phyloP scores from a whole-genome alignment of 2,797 vertebrate genomes.

The Enoplosus armatus region DNA sequence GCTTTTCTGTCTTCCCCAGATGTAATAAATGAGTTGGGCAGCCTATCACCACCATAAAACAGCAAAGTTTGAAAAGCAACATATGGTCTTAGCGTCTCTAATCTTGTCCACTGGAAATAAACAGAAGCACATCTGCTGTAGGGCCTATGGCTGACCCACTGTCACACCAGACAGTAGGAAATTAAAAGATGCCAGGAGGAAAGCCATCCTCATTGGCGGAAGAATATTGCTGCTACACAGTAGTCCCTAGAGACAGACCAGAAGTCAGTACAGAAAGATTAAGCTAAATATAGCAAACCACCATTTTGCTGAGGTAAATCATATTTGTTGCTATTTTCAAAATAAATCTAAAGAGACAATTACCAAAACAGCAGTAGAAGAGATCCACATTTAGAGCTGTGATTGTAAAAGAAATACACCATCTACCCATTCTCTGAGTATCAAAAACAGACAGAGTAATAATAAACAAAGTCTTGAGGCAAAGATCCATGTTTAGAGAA shows the following conservation, averaged over 20 bases:
- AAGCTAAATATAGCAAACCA: constrained; percentile 60
- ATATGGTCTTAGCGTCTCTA: constrained; percentile 63
- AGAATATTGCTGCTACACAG: constrained; percentile 31
- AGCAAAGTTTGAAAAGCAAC: constrained; percentile 55
- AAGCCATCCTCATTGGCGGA: constrained; percentile 35
- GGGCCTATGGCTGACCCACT: constrained; percentile 45
- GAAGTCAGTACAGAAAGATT: constrained; percentile 36
- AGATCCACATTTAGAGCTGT: background rate
- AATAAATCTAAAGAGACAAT: constrained; percentile 1
- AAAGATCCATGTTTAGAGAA: constrained; percentile 8
- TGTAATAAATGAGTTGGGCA: constrained; percentile 42
- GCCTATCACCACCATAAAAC: constrained; percentile 43
- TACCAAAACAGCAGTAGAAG: background rate
- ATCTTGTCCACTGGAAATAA: constrained; percentile 69
- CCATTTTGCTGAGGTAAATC: constrained; percentile 26
- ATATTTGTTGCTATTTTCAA: constrained; percentile 31
- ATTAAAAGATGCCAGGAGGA: constrained; percentile 66
- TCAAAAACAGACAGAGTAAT: background rate
- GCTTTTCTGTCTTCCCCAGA: constrained; percentile 42
- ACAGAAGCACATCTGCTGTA: constrained; percentile 67
- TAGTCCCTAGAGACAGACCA: constrained; percentile 39
- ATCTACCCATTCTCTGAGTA: background rate
- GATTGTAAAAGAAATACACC: background rate
- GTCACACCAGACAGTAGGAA: constrained; percentile 62
- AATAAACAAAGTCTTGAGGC: background rate